Conservation (phyloP, 2,888 invertebrate species). For the Athripsodes cinereus region DNA sequence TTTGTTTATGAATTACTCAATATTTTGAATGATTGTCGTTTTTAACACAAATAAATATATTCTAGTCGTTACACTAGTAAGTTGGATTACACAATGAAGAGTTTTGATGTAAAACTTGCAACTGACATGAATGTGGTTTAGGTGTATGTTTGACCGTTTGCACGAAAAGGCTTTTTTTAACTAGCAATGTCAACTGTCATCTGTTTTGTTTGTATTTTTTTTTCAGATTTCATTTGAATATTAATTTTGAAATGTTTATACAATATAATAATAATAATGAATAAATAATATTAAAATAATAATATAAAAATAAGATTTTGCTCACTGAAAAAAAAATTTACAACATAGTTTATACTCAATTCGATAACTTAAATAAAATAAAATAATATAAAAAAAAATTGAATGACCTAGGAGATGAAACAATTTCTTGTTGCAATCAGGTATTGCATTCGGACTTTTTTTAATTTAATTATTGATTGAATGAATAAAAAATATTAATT, state of each 20-base stretch:
- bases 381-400: neutral
- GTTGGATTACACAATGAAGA: too few species aligned
- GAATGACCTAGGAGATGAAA: neutral
- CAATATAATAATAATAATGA: neutral
- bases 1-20: too few species aligned
- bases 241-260: neutral
- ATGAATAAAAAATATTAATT: constrained; percentile 1
- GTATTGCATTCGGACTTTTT: neutral
- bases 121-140: too few species aligned
- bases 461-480: neutral
- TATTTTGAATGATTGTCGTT: too few species aligned
- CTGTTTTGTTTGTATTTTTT: neutral
- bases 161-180: too few species aligned
- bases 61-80: too few species aligned
- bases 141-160: too few species aligned
- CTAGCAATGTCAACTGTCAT: neutral
- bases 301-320: neutral
- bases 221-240: neutral
- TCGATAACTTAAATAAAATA: neutral
- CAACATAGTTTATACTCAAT: neutral
- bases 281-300: neutral
- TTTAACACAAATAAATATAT: too few species aligned
- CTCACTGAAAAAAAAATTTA: constrained; percentile 1
- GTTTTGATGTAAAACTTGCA: too few species aligned
- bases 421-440: neutral